Evolutionary conservation across 2,888 invertebrate genomes (phyloP).

Genomic region (Philonicus albiceps): DNA sequence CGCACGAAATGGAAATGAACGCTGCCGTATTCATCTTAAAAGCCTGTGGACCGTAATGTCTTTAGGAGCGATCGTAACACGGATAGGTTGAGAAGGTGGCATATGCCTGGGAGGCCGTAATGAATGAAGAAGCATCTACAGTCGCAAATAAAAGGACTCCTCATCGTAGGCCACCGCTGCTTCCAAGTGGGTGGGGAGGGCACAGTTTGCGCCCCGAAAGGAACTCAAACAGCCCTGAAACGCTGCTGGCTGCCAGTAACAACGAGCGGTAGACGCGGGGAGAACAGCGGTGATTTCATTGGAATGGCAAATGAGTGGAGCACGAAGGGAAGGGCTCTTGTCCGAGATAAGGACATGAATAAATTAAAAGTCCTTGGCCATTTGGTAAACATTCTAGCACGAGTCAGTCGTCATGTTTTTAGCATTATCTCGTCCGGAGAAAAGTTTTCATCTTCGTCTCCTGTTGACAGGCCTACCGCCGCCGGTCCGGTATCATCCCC

Average conservation of each 20-base stretch:
- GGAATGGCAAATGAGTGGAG: constrained; percentile 22
- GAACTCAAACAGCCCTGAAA: constrained; percentile 23
- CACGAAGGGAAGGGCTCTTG: constrained; percentile 19
- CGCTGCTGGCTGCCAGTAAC: background rate
- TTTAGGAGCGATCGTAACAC: constrained; percentile 38
- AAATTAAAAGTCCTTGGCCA: constrained; percentile 43
- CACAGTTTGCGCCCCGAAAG: background rate
- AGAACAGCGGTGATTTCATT: constrained; percentile 35
- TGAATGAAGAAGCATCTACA: constrained; percentile 14
- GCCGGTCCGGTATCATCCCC: background rate
- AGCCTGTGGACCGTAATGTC: constrained; percentile 31
- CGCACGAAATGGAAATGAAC: constrained; percentile 29
- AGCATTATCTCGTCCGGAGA: constrained; percentile 8
- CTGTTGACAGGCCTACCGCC: constrained; percentile 9
- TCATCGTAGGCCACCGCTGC: background rate
- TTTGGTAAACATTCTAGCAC: constrained; percentile 32
- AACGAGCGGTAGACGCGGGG: background rate
- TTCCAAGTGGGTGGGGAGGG: background rate
- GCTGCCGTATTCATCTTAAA: constrained; percentile 9
- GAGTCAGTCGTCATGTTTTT: constrained; percentile 35
- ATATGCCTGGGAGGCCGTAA: constrained; percentile 19
- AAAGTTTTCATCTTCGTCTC: constrained; percentile 30
- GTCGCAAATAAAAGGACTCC: constrained; percentile 2
- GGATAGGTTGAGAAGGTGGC: constrained; percentile 31
- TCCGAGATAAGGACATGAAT: constrained; percentile 41